A percentile compares a stretch with the other conserved stretches of the same genome.
These are phyloP conservation scores for Notarius lentiginosus DNA, from an alignment of 2,113 vertebrate genomes.

Conservation along the genomic window DNA sequence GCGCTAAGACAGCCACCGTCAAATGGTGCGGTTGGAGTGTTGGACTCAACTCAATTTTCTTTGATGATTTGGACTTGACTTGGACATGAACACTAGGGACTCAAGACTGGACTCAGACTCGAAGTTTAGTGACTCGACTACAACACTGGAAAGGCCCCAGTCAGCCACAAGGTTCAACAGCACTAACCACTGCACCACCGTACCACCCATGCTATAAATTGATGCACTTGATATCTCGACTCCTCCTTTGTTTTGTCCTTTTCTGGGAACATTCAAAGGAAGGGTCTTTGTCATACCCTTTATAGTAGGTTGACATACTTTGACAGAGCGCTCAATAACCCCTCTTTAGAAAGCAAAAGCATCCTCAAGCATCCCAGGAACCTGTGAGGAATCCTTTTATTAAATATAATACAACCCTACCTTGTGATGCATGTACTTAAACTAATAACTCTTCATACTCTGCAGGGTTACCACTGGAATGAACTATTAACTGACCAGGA, in stretches of 20 bases:
- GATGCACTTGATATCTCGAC: background rate
- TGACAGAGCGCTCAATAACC: background rate
- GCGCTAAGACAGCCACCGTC: too few relatives aligned
- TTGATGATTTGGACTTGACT: too few relatives aligned
- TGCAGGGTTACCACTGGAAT: conserved; percentile 75
- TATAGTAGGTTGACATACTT: background rate
- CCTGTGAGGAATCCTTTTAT: background rate
- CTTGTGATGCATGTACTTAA: background rate
- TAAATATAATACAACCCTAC: background rate
- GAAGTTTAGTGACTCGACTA: too few relatives aligned
- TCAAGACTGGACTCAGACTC: too few relatives aligned
- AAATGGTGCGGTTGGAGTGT: too few relatives aligned
- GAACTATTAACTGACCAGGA: conserved; percentile 65
- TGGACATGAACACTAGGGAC: too few relatives aligned
- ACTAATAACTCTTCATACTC: background rate
- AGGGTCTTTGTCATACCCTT: background rate
- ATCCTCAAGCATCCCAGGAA: background rate
- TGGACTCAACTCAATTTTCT: too few relatives aligned
- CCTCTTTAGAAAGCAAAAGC: background rate
- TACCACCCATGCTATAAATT: background rate
- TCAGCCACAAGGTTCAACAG: too few relatives aligned
- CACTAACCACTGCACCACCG: too few relatives aligned
- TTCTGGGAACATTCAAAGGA: background rate
- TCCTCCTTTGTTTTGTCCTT: background rate
- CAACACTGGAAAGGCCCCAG: too few relatives aligned